Conservation (phyloP, 2,113 vertebrate species). For the Epinephelus lanceolatus region DNA sequence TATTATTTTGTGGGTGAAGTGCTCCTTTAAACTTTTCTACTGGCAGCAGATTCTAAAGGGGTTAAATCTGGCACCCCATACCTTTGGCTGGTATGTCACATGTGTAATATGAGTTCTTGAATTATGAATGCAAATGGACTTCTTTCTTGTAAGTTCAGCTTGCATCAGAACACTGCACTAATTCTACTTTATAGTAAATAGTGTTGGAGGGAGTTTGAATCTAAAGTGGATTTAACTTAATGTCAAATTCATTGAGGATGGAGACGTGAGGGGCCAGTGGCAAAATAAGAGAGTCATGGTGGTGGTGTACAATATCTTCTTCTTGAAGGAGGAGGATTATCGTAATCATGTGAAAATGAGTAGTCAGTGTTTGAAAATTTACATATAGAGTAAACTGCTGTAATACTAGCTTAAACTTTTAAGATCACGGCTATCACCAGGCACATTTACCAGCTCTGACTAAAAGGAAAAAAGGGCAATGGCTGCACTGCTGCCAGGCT, state of each 20-base stretch:
- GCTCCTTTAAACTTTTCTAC: neutral
- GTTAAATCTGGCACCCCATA: neutral
- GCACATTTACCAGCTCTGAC: neutral
- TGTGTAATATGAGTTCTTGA: neutral
- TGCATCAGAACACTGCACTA: neutral
- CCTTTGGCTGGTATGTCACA: neutral
- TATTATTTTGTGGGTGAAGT: too few species aligned
- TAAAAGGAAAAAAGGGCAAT: neutral
- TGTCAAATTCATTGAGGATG: slow-evolving; percentile 9
- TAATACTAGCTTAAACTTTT: neutral
- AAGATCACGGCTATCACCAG: neutral
- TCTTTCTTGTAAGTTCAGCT: neutral
- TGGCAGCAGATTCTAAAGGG: neutral
- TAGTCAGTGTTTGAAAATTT: slow-evolving; percentile 6
- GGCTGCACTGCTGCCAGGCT: neutral
- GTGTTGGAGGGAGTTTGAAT: neutral
- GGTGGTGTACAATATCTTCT: slow-evolving; percentile 4
- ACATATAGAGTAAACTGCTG: slow-evolving; percentile 5
- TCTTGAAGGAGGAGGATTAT: slow-evolving; percentile 33
- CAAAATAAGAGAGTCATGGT: neutral
- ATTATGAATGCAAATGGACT: neutral
- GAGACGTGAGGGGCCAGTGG: neutral
- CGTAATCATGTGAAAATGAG: slow-evolving; percentile 15
- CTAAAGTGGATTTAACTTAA: slow-evolving; percentile 4
- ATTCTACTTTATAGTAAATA: neutral